Percentiles rank a stretch among this genome's conserved stretches.
These are phyloP conservation scores for Drosophila ohnishii DNA, from an alignment of 1,140 invertebrate species.

Conservation along the genomic window DNA sequence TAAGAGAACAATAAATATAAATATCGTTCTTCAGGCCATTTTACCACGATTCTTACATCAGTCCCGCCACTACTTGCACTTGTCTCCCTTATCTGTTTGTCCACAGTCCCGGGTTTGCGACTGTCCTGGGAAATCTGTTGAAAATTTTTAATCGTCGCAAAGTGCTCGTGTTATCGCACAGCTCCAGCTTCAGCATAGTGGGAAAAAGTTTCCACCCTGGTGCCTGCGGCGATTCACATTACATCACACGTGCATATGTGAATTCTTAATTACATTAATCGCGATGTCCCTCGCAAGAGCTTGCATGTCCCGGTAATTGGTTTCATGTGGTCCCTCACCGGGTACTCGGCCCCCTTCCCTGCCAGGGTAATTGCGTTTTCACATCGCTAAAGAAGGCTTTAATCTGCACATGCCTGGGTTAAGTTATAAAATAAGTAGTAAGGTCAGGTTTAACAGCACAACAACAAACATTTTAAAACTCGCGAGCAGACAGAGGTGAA, in stretches of 20 bases:
- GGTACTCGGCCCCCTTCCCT: background rate
- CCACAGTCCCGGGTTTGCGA: background rate
- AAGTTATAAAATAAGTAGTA: constrained; percentile 6
- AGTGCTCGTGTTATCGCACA: constrained; percentile 53
- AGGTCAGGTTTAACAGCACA: constrained; percentile 6
- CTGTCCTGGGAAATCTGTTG: constrained; percentile 43
- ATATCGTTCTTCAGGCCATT: background rate
- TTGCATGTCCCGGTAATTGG: constrained; percentile 42
- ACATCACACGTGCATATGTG: constrained; percentile 31
- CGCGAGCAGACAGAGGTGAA: background rate
- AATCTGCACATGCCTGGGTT: background rate
- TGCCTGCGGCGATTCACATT: constrained; percentile 41
- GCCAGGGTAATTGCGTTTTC: constrained; percentile 4
- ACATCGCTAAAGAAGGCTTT: constrained; percentile 1
- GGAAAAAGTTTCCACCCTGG: constrained; percentile 1
- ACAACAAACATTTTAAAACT: background rate
- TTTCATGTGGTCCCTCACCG: constrained; percentile 20
- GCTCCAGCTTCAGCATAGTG: constrained; percentile 14
- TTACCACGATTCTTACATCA: background rate
- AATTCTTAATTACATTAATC: constrained; percentile 62
- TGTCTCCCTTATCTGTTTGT: constrained; percentile 6
- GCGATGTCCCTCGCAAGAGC: constrained; percentile 14
- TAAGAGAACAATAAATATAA: constrained; percentile 3
- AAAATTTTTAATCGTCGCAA: constrained; percentile 59
- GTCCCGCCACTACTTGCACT: background rate